A percentile compares a stretch with the other conserved stretches of the same genome.
Evolutionary conservation across 2,797 vertebrate species (phyloP).

Genomic region (Brachyalestes nurse): DNA sequence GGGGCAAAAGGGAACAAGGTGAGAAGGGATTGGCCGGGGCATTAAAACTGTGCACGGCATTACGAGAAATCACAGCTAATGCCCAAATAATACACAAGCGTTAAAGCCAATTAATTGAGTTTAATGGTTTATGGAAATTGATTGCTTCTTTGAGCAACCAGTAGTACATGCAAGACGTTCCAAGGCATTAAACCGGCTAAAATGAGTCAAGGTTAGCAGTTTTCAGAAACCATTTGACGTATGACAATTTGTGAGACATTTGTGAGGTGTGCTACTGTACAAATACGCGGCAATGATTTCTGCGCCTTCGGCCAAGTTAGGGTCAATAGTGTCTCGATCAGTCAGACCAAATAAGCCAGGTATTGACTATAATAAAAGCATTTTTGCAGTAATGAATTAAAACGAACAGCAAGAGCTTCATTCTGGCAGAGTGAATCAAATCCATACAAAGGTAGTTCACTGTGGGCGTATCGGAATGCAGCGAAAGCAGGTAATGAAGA

Average conservation of each 20-base stretch:
- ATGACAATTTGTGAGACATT: background rate
- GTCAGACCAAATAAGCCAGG: conserved; percentile 10
- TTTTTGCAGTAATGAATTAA: conserved; percentile 28
- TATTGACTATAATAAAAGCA: conserved; percentile 23
- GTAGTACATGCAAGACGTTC: background rate
- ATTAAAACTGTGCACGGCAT: background rate
- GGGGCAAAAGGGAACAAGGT: conserved; percentile 68
- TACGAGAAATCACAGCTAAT: conserved; percentile 4
- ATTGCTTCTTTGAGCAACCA: background rate
- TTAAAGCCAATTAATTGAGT: conserved; percentile 5
- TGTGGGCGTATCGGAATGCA: background rate
- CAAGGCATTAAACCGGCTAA: background rate
- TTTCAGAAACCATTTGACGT: too few species aligned
- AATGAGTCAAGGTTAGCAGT: background rate
- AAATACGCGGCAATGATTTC: background rate
- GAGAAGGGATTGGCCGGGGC: conserved; percentile 11
- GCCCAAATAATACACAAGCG: background rate
- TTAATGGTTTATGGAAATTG: background rate
- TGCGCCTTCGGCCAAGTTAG: background rate
- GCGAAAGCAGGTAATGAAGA: conserved; percentile 11
- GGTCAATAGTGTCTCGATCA: conserved; percentile 2
- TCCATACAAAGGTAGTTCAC: conserved; percentile 18
- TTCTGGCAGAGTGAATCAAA: conserved; percentile 22
- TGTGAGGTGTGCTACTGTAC: background rate
- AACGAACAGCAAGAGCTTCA: conserved; percentile 15